Percentiles rank a stretch among this genome's conserved stretches.
Evolutionary conservation across 2,888 invertebrate species (phyloP).

Genomic region (Pammene aurita): DNA sequence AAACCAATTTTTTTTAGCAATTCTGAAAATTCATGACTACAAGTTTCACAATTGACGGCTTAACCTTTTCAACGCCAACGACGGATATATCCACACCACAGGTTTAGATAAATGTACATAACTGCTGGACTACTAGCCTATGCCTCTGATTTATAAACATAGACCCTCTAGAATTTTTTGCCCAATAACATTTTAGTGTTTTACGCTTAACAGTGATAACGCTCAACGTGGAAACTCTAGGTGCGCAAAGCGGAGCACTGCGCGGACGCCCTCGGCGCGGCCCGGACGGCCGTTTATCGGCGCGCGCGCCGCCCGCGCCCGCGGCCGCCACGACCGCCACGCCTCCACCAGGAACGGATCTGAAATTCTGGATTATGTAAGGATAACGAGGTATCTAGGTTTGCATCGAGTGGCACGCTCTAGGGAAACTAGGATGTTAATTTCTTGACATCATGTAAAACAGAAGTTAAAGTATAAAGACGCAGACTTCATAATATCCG

Average conservation of each 20-base stretch:
- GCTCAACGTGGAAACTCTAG: slow-evolving; percentile 33
- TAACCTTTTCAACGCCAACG: too few relatives aligned
- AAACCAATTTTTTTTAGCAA: too few relatives aligned
- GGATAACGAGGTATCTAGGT: slow-evolving; percentile 13
- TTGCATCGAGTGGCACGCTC: slow-evolving; percentile 6
- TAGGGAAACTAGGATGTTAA: slow-evolving; percentile 26
- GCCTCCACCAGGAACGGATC: slow-evolving; percentile 66
- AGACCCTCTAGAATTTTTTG: too few relatives aligned
- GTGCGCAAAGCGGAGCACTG: slow-evolving; percentile 60
- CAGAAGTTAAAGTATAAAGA: background rate
- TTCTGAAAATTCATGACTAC: too few relatives aligned
- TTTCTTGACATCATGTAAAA: slow-evolving; percentile 27
- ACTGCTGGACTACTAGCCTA: too few relatives aligned
- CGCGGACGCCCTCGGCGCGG: slow-evolving; percentile 61
- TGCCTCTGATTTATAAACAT: too few relatives aligned
- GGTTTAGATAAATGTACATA: too few relatives aligned
- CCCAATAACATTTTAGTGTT: slow-evolving; percentile 9
- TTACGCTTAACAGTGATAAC: slow-evolving; percentile 1
- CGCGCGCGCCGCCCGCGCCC: slow-evolving; percentile 63
- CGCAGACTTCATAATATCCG: background rate
- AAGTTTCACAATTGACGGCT: too few relatives aligned
- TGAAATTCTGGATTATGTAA: slow-evolving; percentile 33
- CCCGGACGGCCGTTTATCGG: slow-evolving; percentile 65
- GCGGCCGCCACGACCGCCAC: slow-evolving; percentile 67
- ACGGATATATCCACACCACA: too few relatives aligned